Conservation (phyloP, 2,888 invertebrate genomes). For the Apotomis capreana region DNA sequence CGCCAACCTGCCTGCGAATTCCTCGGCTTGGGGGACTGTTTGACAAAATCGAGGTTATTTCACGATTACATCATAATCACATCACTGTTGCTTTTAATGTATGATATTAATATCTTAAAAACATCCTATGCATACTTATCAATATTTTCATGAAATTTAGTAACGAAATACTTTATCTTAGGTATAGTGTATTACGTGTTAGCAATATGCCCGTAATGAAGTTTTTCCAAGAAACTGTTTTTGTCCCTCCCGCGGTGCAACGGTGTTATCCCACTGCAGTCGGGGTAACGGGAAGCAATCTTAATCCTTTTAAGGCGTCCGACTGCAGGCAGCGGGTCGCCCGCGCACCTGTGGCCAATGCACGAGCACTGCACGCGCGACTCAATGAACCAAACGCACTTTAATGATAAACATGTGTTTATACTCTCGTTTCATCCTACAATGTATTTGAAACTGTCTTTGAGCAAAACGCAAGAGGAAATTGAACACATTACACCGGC, state of each 20-base stretch:
- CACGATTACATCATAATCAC: constrained; percentile 39
- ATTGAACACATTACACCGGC: constrained; percentile 50
- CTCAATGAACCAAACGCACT: constrained; percentile 53
- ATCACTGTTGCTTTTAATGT: too few species aligned
- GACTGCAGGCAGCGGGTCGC: constrained; percentile 50
- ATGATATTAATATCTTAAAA: too few species aligned
- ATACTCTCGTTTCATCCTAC: constrained; percentile 45
- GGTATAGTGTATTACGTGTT: not conserved
- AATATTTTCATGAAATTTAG: not conserved
- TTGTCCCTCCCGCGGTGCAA: constrained; percentile 61
- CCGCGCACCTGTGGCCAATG: constrained; percentile 48
- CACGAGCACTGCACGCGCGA: constrained; percentile 52
- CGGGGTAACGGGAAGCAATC: constrained; percentile 72
- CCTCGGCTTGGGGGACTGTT: constrained; percentile 31
- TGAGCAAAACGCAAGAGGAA: constrained; percentile 52
- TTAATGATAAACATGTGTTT: constrained; percentile 46
- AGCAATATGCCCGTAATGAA: not conserved
- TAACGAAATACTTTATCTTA: not conserved
- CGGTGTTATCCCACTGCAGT: constrained; percentile 62
- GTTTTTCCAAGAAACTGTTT: constrained; percentile 41
- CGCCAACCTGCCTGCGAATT: constrained; percentile 50
- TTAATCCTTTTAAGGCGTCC: constrained; percentile 74
- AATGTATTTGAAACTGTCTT: constrained; percentile 50
- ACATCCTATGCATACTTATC: too few species aligned
- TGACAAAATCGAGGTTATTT: constrained; percentile 51